Percentiles rank a stretch among this genome's conserved stretches.
These are phyloP conservation scores for Pelagia noctiluca DNA, from an alignment of 30 jellyfish, hydroid and myxozoan species.

Conservation along the genomic window DNA sequence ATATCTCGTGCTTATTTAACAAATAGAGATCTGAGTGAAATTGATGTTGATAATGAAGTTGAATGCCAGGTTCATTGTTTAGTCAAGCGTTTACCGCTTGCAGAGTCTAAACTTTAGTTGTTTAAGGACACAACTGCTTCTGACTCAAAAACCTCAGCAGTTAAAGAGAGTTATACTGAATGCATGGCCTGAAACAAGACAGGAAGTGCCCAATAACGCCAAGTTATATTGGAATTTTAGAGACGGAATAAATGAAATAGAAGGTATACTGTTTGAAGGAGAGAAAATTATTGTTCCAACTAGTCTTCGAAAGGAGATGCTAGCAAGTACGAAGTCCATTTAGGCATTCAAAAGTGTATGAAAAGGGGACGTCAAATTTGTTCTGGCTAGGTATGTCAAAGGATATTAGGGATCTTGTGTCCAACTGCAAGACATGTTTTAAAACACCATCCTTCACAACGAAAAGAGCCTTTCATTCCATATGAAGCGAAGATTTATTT, in stretches of 20 bases:
- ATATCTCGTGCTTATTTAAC: constrained; percentile 14
- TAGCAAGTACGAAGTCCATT: constrained; percentile 5
- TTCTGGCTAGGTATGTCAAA: constrained; percentile 38
- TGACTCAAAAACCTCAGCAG: constrained; percentile 31
- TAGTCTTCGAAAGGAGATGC: constrained; percentile 22
- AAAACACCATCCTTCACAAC: constrained; percentile 16
- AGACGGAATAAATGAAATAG: constrained; percentile 23
- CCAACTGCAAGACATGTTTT: constrained; percentile 19
- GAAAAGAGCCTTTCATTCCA: constrained; percentile 29
- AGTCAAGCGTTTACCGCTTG: constrained; percentile 5
- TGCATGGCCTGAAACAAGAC: constrained; percentile 29
- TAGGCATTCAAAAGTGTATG: constrained; percentile 11
- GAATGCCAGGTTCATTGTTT: constrained; percentile 19
- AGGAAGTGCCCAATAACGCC: constrained; percentile 26
- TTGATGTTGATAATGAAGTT: constrained; percentile 34
- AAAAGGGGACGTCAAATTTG: constrained; percentile 28
- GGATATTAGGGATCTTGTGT: constrained; percentile 21
- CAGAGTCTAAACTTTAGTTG: constrained; percentile 15
- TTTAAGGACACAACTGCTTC: constrained; percentile 21
- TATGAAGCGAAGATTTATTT: constrained; percentile 17
- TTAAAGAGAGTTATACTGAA: constrained; percentile 18
- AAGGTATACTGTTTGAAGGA: constrained; percentile 23
- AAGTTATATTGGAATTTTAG: constrained; percentile 15
- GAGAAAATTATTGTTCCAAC: constrained; percentile 6
- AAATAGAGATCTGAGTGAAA: constrained; percentile 18